phyloP scores from a whole-genome alignment of 2,113 vertebrate genomes.

The Baryphthengus martii region DNA sequence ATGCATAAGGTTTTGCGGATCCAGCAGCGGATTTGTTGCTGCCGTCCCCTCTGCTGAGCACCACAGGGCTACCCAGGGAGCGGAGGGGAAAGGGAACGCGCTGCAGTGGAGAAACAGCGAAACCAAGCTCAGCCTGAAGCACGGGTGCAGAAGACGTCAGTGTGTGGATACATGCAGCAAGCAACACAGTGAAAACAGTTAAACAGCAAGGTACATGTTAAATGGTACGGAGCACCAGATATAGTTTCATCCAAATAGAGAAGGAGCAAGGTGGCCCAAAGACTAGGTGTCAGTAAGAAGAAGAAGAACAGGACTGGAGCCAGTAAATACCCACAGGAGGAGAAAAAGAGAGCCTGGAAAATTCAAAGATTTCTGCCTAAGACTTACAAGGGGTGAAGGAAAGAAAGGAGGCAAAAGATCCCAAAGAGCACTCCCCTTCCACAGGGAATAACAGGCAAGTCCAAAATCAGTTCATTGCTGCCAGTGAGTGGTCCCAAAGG shows the following conservation, averaged over 20 bases:
- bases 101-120: not conserved
- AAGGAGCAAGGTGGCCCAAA: not conserved
- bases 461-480: not conserved
- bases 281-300: not conserved
- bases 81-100: not conserved
- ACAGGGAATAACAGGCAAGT: not conserved
- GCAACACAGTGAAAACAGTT: not conserved
- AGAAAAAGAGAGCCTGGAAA: not conserved
- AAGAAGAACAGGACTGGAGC: not conserved
- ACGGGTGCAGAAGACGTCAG: fast-evolving
- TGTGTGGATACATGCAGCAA: not conserved
- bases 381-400: not conserved
- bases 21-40: not conserved
- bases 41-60: not conserved
- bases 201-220: not conserved
- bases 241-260: not conserved
- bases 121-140: not conserved
- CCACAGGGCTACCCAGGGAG: not conserved
- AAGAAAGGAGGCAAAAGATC: not conserved
- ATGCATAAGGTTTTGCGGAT: not conserved
- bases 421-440: not conserved
- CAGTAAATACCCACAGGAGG: not conserved
- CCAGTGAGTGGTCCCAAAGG: not conserved
- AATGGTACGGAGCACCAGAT: not conserved
- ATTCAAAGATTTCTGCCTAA: not conserved